phyloP scores from a whole-genome alignment of 2,113 vertebrate genomes.

The Dermatemys mawii region DNA sequence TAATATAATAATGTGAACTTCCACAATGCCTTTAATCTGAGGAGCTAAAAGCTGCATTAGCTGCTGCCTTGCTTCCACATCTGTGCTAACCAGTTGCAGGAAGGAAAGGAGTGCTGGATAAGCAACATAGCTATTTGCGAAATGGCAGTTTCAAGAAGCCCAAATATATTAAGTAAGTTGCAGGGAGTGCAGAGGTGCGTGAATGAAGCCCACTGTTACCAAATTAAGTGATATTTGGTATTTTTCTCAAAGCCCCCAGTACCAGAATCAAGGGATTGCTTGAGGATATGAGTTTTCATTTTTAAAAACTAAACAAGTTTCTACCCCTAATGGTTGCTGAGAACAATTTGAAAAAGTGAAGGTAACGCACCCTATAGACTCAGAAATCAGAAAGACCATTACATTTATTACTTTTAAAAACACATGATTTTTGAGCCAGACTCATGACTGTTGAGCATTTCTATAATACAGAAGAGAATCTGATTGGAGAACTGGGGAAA shows the following conservation, averaged over 20 bases:
- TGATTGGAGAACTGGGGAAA: background rate
- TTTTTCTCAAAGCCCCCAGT: background rate
- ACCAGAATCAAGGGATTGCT: background rate
- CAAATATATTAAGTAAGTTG: background rate
- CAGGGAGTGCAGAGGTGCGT: background rate
- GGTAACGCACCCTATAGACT: background rate
- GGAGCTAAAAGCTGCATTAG: background rate
- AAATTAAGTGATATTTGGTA: background rate
- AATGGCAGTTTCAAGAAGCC: background rate
- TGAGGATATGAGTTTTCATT: rapidly evolving
- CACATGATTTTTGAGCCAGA: background rate
- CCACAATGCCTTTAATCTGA: background rate
- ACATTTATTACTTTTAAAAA: background rate
- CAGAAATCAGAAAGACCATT: background rate
- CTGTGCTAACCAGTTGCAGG: rapidly evolving
- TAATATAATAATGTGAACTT: background rate
- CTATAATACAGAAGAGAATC: background rate
- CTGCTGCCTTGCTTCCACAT: background rate
- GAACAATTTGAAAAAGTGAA: background rate
- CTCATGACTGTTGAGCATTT: background rate
- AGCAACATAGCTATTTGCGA: background rate
- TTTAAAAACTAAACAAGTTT: background rate
- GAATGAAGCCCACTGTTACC: background rate
- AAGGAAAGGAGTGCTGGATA: background rate
- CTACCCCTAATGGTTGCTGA: background rate